Percentiles rank a stretch among this genome's conserved stretches.
These are phyloP conservation scores for Drosophila grimshawi DNA, from an alignment of 1,140 invertebrate species.

Conservation along the genomic window DNA sequence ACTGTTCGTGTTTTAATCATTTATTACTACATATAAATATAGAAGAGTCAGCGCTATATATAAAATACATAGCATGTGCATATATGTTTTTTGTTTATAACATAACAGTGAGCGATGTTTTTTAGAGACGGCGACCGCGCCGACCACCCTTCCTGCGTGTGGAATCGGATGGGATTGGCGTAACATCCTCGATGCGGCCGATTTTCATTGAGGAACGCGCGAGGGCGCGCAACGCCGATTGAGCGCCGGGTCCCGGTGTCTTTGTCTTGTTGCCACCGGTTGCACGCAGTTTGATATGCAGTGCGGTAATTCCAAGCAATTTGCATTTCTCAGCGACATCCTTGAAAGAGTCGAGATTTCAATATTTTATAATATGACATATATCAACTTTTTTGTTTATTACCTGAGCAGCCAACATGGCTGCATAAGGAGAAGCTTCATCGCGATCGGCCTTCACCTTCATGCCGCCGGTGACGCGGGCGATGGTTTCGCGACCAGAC, in stretches of 20 bases:
- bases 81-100: constrained; percentile 2
- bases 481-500: constrained; percentile 99
- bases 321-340: constrained; percentile 99
- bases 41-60: constrained; percentile 50
- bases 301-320: constrained; percentile 96
- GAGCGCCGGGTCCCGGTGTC: constrained; percentile 99
- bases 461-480: constrained; percentile 99
- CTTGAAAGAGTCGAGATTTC: constrained; percentile 85
- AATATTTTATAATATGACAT: constrained; percentile 1
- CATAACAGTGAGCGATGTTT: constrained; percentile 1
- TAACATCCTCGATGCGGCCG: constrained; percentile 99
- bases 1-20: constrained; percentile 39
- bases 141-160: constrained; percentile 99
- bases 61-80: not conserved
- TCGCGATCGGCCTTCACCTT: constrained; percentile 99
- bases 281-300: constrained; percentile 99
- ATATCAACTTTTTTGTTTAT: not conserved
- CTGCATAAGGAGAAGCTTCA: constrained; percentile 99
- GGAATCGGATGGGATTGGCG: constrained; percentile 99
- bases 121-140: constrained; percentile 98
- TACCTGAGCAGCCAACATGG: constrained; percentile 99
- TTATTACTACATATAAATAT: constrained; percentile 63
- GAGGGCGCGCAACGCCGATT: constrained; percentile 98
- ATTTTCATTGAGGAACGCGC: constrained; percentile 99
- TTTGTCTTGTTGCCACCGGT: constrained; percentile 99